phyloP scores from a whole-genome alignment of 2,888 invertebrate species.

The Coelogynopora nodosa region DNA sequence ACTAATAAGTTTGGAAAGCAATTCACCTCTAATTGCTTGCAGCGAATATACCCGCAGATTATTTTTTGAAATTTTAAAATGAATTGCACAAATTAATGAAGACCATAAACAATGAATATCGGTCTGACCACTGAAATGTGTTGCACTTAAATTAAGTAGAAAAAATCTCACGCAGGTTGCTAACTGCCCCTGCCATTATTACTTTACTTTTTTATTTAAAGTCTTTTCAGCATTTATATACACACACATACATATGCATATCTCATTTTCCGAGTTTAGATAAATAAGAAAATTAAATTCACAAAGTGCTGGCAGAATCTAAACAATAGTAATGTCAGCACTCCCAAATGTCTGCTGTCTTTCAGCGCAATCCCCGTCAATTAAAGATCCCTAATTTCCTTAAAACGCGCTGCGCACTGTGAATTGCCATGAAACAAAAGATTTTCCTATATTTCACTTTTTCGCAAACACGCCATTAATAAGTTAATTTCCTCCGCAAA shows the following conservation, averaged over 20 bases:
- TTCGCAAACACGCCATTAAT: background rate
- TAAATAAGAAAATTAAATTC: background rate
- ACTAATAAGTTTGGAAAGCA: background rate
- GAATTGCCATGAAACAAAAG: background rate
- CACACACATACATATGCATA: background rate
- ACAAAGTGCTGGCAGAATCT: background rate
- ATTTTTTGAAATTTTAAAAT: background rate
- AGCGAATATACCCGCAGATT: background rate
- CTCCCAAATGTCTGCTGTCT: background rate
- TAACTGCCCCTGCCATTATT: background rate
- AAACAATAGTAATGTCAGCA: background rate
- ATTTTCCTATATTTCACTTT: background rate
- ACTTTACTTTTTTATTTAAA: background rate
- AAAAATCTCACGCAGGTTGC: background rate
- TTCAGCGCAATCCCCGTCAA: background rate
- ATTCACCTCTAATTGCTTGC: background rate
- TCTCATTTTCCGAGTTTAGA: background rate
- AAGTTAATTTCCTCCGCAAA: background rate
- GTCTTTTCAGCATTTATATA: background rate
- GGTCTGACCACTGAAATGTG: background rate
- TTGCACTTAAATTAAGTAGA: background rate
- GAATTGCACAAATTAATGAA: too few species aligned
- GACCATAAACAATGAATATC: background rate
- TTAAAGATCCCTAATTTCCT: background rate
- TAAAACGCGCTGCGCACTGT: background rate